Evolutionary conservation across 2,888 invertebrate genomes (phyloP), one percentile per base, ranked within the genome.

Genomic region (Bombylius discolor): DNA sequence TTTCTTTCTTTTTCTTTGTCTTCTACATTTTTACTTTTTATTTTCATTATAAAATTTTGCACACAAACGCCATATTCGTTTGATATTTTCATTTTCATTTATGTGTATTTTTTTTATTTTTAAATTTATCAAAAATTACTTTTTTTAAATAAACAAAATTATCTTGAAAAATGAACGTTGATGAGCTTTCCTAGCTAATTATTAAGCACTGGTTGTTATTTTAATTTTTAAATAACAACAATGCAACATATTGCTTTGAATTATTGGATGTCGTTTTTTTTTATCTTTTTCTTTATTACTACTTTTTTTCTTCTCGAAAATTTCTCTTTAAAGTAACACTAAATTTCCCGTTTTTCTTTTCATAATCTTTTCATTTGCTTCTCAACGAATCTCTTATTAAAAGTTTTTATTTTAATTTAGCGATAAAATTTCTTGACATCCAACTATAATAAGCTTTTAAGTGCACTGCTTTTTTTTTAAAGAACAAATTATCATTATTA

Each of bases 131-230:
- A 42, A 42, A 11, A 42, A 42, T 11, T 11, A 42, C 12, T 42
- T 11, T 42, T 11, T 11, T 42, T 36, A 36, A 36, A 8, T 36
- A 36, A 36, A 36, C 6, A 36, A 36, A 36, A 36, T 36, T 36
- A 36, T 36, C 9, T 36, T 36, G 6, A 9, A 8, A 8, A 36
- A 36, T 36, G 55, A 49, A 47, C 47, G 39, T 32, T 53, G 42
- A 33, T 52, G n/a, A 42, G 49, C 52, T 53, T 56, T 56, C 61
- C 63, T 63, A 63, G 63, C 63, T 63, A 62, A 62, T 58, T 52
- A 61, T 60, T 50, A 63, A 63, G 63, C 63, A 63, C 63, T 63
- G 59, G 49, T 54, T 59, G 53, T 57, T 56, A 54, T 56, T 57
- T 52, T 54, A 36, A 36, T 54, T 36, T 49, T 47, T 52, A 52